Base-by-base conservation (phyloP, 2,888 invertebrate species). In the Diarsia dahlii region DNA sequence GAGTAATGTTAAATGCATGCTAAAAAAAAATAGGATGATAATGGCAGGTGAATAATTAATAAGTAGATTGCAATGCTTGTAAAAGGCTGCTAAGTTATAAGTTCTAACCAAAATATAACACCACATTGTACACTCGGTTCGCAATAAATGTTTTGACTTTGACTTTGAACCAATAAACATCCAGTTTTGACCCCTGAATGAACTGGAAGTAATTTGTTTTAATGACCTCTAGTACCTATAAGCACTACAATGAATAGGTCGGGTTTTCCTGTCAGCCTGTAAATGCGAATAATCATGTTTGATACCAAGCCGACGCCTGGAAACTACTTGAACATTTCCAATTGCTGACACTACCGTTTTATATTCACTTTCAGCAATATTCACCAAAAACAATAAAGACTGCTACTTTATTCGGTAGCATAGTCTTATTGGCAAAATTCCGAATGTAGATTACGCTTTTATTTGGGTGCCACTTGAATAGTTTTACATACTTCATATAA, bases 371-470 rank as follows among this genome's bases (percentile, higher is more conserved):
- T 52, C 60, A 52, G 48, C 13, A 48, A 39, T 52, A 28, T 74
- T 76, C n/a, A 52, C 18, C 20, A 34, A 62, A 75, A 75, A 12
- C 3, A 39, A 52, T 52, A 34, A 52, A 28, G 46, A 45, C 3
- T 15, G 28, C 34, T 46, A 34, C 15, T 50, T 63, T 52, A 74
- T 48, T 76, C 63, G 46, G 12, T 4, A 52, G 23, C 50, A 46
- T 23, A 58, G 18, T 50, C 13, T 10, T 18, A 50, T 46, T 52
- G n/a, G n/a, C 12, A 15, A 34, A 15, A 50, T 52, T 50, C n/a
- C 1, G 45, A 75, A 75, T 75, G 13, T 34, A 71, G 39, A 71
- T 52, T 72, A 15, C 28, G 20, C 8, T 72, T 72, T 45, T 72
- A 72, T n/a, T 70, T 45, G 52, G 20, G 15, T 12, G 2, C 15